A percentile compares a stretch with the other conserved stretches of the same genome.
phyloP scores from a whole-genome alignment of 2,797 vertebrate genomes.

The Merluccius polli region DNA sequence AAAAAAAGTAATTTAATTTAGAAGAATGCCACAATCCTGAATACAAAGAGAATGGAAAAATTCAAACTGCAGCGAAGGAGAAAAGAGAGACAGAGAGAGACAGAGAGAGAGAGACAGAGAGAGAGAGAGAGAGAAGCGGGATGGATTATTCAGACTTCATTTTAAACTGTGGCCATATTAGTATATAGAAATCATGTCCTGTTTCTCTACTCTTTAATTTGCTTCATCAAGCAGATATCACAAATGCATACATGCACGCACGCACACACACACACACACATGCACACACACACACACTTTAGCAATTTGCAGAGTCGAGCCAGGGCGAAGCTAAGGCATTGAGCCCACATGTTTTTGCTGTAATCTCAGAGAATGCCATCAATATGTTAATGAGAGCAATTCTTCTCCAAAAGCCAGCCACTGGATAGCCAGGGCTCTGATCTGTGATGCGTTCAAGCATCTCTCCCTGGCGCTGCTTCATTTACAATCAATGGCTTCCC shows the following conservation, averaged over 20 bases:
- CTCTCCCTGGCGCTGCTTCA: conserved; percentile 30
- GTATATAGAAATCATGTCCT: conserved; percentile 35
- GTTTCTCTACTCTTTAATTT: conserved; percentile 11
- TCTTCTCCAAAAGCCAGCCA: conserved; percentile 37
- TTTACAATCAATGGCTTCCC: conserved; percentile 24
- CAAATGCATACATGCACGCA: conserved; percentile 9
- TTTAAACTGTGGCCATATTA: conserved; percentile 41
- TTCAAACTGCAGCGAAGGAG: background rate
- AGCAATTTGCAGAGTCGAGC: background rate
- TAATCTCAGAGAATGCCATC: conserved; percentile 46
- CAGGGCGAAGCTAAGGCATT: conserved; percentile 24
- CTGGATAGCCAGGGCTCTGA: conserved; percentile 24
- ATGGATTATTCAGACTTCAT: conserved; percentile 44
- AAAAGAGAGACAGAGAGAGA: background rate
- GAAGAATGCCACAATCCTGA: background rate
- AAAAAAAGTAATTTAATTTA: background rate
- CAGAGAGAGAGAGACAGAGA: too few relatives aligned
- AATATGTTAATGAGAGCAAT: conserved; percentile 52
- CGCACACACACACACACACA: conserved; percentile 29
- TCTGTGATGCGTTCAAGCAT: conserved; percentile 36
- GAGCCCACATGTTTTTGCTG: conserved; percentile 36
- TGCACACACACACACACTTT: conserved; percentile 10
- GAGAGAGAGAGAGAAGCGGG: conserved; percentile 26
- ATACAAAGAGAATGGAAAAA: background rate
- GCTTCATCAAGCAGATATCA: background rate